A percentile compares a stretch with the other conserved stretches of the same genome.
These are phyloP conservation scores for Eutrigla gurnardus DNA, from an alignment of 2,797 vertebrate genomes.

Conservation along the genomic window DNA sequence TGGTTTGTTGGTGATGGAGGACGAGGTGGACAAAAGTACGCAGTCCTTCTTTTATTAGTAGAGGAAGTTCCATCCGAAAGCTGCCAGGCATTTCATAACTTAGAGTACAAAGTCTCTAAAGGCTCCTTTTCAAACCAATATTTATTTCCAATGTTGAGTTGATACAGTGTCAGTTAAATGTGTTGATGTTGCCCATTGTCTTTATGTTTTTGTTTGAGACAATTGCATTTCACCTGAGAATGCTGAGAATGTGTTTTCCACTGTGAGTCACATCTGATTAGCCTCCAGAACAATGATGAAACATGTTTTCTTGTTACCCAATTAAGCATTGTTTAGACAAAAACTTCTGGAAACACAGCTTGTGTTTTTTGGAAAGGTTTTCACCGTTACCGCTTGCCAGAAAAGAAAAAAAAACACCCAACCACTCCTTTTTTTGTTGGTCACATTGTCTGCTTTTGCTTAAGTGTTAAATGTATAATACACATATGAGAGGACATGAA, in stretches of 20 bases:
- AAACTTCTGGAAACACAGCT: background rate
- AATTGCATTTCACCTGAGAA: background rate
- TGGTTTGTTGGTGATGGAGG: constrained; percentile 16
- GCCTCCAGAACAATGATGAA: background rate
- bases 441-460: constrained; percentile 5
- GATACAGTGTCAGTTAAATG: background rate
- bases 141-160: background rate
- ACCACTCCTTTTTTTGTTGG: background rate
- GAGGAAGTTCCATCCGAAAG: constrained; percentile 39
- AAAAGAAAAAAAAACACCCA: background rate
- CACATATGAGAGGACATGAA: constrained; percentile 6
- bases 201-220: constrained; percentile 2
- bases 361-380: constrained; percentile 9
- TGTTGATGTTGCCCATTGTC: background rate
- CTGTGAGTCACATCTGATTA: constrained; percentile 20
- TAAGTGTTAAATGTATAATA: background rate
- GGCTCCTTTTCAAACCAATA: background rate
- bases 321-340: constrained; percentile 21
- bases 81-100: constrained; percentile 8
- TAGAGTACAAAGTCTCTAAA: background rate
- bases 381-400: background rate
- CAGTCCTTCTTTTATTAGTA: constrained; percentile 38
- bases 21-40: constrained; percentile 1
- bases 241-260: constrained; percentile 30
- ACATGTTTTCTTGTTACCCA: constrained; percentile 34